Percentiles rank a stretch among this genome's conserved stretches.
Evolutionary conservation across 2,113 vertebrate genomes (phyloP).

Genomic region (Empidonax traillii): DNA sequence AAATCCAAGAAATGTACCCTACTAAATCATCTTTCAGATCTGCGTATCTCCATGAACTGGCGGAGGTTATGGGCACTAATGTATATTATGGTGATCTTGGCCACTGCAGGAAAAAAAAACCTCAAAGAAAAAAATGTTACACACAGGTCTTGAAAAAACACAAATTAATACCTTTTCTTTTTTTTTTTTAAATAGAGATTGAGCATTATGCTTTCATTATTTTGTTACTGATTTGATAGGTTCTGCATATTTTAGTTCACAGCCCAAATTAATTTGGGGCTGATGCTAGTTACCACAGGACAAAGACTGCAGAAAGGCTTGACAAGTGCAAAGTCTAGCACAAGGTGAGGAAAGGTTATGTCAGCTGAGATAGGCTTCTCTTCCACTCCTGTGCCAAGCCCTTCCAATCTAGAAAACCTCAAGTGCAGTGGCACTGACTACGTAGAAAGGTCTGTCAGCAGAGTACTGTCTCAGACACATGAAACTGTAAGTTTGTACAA

Average conservation of each 20-base stretch:
- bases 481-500: not conserved
- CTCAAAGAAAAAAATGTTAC: not conserved
- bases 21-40: not conserved
- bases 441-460: not conserved
- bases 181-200: not conserved
- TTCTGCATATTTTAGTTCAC: not conserved
- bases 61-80: not conserved
- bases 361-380: not conserved
- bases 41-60: not conserved
- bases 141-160: not conserved
- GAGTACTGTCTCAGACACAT: fast-evolving
- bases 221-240: not conserved
- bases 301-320: not conserved
- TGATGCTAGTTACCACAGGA: not conserved
- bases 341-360: not conserved
- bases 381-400: not conserved
- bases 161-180: not conserved
- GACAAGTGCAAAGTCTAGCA: not conserved
- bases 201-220: not conserved
- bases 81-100: not conserved
- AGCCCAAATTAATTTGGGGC: not conserved
- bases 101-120: not conserved
- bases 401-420: not conserved
- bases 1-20: not conserved
- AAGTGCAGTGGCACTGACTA: not conserved